phyloP scores from a whole-genome alignment of 2,113 vertebrate genomes.

The Brachirus orientalis region DNA sequence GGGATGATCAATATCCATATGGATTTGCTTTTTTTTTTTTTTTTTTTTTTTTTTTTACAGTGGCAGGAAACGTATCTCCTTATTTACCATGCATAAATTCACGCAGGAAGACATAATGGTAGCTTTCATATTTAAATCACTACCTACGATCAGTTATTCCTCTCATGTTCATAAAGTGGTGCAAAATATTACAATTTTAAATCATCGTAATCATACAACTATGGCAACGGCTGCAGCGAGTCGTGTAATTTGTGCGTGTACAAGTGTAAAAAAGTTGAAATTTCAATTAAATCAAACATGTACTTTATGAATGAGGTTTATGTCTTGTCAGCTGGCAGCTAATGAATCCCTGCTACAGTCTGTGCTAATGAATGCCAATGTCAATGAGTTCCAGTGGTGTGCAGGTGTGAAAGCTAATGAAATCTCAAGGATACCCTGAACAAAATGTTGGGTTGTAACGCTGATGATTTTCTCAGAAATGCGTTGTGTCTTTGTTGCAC shows the following conservation, averaged over 20 bases:
- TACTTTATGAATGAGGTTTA: constrained; percentile 12
- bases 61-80: constrained; percentile 4
- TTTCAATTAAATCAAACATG: constrained; percentile 8
- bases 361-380: constrained; percentile 61
- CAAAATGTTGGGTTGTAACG: constrained; percentile 32
- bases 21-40: neutral
- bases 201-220: constrained; percentile 2
- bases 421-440: constrained; percentile 25
- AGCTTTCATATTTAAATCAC: constrained; percentile 15
- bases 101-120: constrained; percentile 11
- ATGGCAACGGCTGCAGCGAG: neutral
- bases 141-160: constrained; percentile 19
- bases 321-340: constrained; percentile 36
- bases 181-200: neutral
- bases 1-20: constrained; percentile 22
- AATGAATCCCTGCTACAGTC: constrained; percentile 59
- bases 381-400: constrained; percentile 33
- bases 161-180: constrained; percentile 12
- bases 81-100: constrained; percentile 40
- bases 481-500: constrained; percentile 27
- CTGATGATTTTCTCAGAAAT: neutral
- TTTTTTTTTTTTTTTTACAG: too few species aligned
- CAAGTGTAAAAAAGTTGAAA: constrained; percentile 12
- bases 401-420: constrained; percentile 62
- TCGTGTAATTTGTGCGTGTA: constrained; percentile 11